Conservation (phyloP, 2,888 invertebrate genomes). For the Craniophora ligustri region DNA sequence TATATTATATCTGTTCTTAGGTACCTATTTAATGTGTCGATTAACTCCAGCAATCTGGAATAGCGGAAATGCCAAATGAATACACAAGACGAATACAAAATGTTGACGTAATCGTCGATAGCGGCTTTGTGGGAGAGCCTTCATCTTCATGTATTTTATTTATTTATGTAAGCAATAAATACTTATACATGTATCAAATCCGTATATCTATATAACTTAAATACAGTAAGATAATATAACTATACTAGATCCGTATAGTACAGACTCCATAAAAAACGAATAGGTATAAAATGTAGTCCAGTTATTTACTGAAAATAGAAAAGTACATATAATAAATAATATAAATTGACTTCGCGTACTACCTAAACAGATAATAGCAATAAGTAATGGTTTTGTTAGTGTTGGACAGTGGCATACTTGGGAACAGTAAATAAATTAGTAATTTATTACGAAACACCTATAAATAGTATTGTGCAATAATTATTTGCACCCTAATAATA, state of each 20-base stretch:
- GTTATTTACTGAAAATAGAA: constrained; percentile 49
- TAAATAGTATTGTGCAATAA: constrained; percentile 1
- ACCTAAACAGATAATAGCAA: constrained; percentile 15
- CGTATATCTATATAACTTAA: constrained; percentile 18
- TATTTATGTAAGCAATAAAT: constrained; percentile 17
- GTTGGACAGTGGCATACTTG: constrained; percentile 29
- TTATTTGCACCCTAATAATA: background rate
- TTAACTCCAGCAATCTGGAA: too few relatives aligned
- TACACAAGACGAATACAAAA: too few relatives aligned
- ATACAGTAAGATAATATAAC: constrained; percentile 17
- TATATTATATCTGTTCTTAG: too few relatives aligned
- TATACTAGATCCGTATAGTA: constrained; percentile 36
- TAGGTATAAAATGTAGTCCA: constrained; percentile 42
- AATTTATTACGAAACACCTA: constrained; percentile 8
- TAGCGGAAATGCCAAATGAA: too few relatives aligned
- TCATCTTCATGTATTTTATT: too few relatives aligned
- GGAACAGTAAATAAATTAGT: constrained; percentile 18
- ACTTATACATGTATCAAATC: constrained; percentile 25
- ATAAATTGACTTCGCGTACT: constrained; percentile 30
- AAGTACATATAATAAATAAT: constrained; percentile 46
- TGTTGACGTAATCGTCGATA: too few relatives aligned
- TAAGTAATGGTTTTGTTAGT: constrained; percentile 17
- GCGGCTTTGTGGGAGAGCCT: too few relatives aligned
- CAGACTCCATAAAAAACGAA: constrained; percentile 35
- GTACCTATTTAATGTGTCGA: too few relatives aligned